Evolutionary conservation across 2,113 vertebrate genomes (phyloP), one percentile per base, ranked within the genome.

Genomic region (Catharus bicknelli): DNA sequence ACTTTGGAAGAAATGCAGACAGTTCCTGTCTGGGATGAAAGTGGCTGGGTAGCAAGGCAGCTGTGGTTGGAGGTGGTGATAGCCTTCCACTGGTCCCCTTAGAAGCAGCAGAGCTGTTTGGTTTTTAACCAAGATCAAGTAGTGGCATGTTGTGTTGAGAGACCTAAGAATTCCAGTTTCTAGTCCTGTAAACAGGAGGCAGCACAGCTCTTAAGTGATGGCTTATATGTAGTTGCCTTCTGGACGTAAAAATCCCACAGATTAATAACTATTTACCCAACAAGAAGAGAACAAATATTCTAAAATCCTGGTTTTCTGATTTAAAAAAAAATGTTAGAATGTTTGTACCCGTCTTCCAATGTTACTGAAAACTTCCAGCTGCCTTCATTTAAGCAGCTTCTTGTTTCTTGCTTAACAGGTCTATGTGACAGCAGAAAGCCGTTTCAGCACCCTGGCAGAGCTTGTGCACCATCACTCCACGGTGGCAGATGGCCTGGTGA

Each of bases 401-500:
- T 21, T 61, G 48, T 34, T 34, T 67, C 11, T 22, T 75, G 53
- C 48, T 64, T 38, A 0, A 20, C 96, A 99, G 99, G 99, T 99
- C 5, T 99, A 99, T 11, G 99, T 99, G 93, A 99, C 99, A 8
- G 98, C 99, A 2, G 99, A 99, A 94, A 99, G 99, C 96, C 99
- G 99, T 50, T 99, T 99, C 80, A 99, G 98, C 97, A 99, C 99
- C 2, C 96, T 99, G 84, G 99, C 99, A 5, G 99, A 99, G 97
- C 98, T 99, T 26, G 99, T 99, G 82, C 99, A 99, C 96, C 99
- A 99, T 95, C 99, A 99, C 97, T 99, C 99, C 21, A 99, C 99
- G 0, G 99, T 99, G 89, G 99, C 99, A 3, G 99, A 99, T 40
- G 99, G 99, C 78, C 98, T 99, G 93, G 99, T 99, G 95, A 99